These are phyloP conservation scores for Trichopoda pennipes DNA, from an alignment of 2,888 invertebrate genomes.

Conservation along the genomic window DNA sequence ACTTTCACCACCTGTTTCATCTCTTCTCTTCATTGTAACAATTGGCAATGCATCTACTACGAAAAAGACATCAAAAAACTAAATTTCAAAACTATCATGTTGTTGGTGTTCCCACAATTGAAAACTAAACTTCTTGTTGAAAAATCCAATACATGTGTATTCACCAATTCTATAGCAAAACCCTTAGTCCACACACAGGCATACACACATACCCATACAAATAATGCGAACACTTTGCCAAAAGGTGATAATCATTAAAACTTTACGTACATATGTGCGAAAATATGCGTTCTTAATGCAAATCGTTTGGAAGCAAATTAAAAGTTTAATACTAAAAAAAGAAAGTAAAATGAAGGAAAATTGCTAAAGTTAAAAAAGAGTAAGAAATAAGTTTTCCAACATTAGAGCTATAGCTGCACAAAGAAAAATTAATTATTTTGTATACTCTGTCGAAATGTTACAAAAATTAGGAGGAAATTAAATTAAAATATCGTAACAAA, in stretches of 20 bases:
- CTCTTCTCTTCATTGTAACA: too few species aligned
- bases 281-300: slow-evolving; percentile 61
- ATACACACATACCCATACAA: not conserved
- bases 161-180: slow-evolving; percentile 34
- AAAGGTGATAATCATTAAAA: slow-evolving; percentile 67
- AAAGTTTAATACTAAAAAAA: slow-evolving; percentile 60
- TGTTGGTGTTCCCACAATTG: too few species aligned
- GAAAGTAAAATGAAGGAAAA: slow-evolving; percentile 39
- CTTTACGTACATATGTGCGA: slow-evolving; percentile 67
- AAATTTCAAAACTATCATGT: too few species aligned
- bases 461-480: too few species aligned
- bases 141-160: too few species aligned
- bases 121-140: too few species aligned
- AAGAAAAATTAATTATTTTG: too few species aligned
- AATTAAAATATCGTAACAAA: too few species aligned
- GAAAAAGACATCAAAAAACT: too few species aligned
- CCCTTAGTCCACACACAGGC: not conserved
- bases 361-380: slow-evolving; percentile 27
- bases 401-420: not conserved
- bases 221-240: slow-evolving; percentile 48
- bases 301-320: slow-evolving; percentile 66
- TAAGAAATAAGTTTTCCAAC: slow-evolving; percentile 14
- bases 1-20: too few species aligned
- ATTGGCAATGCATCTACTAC: too few species aligned
- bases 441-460: too few species aligned